These are phyloP conservation scores for Phainopepla nitens DNA, from an alignment of 2,113 vertebrate genomes.

Conservation along the genomic window DNA sequence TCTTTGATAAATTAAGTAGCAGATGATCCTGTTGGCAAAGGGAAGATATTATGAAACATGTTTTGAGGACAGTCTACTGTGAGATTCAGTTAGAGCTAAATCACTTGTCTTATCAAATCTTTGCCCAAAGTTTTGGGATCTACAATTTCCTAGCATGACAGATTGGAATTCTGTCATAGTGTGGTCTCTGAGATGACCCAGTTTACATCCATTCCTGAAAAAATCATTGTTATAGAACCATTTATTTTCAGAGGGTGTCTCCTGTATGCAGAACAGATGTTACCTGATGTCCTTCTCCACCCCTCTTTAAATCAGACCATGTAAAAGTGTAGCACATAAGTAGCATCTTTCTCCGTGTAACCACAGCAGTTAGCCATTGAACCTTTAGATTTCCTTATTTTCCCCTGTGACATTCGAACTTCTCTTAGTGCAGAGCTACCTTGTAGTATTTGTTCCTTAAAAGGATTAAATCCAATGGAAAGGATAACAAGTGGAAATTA, in stretches of 20 bases:
- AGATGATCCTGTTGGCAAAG: neutral
- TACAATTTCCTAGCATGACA: neutral
- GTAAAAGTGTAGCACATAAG: neutral
- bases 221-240: neutral
- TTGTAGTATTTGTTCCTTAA: neutral
- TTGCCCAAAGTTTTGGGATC: neutral
- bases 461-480: neutral
- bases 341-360: neutral
- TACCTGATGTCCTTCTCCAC: neutral
- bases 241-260: neutral
- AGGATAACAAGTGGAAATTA: neutral
- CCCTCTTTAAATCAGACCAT: neutral
- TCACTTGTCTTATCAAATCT: neutral
- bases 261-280: rapidly evolving
- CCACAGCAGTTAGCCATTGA: neutral
- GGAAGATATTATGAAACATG: neutral
- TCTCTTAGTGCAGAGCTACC: neutral
- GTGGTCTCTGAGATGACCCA: neutral
- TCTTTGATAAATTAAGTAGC: neutral
- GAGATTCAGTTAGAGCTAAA: neutral
- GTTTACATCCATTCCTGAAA: neutral
- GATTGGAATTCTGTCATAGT: neutral
- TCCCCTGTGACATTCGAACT: neutral
- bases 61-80: neutral
- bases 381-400: neutral